Evolutionary conservation across 2,797 vertebrate species (phyloP).

Genomic region (Hozukius guyotensis): DNA sequence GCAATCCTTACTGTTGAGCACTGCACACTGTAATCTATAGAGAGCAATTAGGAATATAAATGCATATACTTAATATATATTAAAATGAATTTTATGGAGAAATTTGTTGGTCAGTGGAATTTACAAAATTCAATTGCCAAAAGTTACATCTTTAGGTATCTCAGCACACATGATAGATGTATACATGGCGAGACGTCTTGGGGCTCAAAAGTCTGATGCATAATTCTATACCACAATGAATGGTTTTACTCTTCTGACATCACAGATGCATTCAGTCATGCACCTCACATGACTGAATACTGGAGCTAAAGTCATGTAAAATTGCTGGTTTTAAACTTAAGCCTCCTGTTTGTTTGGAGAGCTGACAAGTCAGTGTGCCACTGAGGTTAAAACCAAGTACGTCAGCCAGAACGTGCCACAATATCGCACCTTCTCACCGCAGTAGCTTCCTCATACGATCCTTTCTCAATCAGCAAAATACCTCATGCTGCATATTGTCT

Average conservation of each 20-base stretch:
- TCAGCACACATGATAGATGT: neutral
- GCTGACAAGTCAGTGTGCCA: slow-evolving; percentile 25
- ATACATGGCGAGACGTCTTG: neutral
- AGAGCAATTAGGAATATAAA: neutral
- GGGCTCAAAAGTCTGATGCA: slow-evolving; percentile 11
- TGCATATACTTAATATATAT: neutral
- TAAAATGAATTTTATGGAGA: neutral
- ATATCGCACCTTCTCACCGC: neutral
- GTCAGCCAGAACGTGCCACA: slow-evolving; percentile 15
- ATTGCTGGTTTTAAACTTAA: slow-evolving; percentile 52
- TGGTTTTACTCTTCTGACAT: slow-evolving; percentile 23
- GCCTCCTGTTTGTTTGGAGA: slow-evolving; percentile 27
- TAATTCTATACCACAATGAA: slow-evolving; percentile 33
- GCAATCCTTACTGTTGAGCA: too few species aligned
- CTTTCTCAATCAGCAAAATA: slow-evolving; percentile 7
- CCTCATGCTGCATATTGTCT: neutral
- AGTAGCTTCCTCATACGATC: neutral
- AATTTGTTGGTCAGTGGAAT: neutral
- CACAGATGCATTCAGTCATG: slow-evolving; percentile 11
- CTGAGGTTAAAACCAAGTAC: slow-evolving; percentile 20
- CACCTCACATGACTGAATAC: slow-evolving; percentile 4
- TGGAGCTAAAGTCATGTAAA: slow-evolving; percentile 25
- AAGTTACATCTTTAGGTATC: neutral
- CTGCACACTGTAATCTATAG: neutral
- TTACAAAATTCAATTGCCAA: neutral